Conservation (phyloP, 2,113 vertebrate species). For the Marcusenius ussheri region DNA sequence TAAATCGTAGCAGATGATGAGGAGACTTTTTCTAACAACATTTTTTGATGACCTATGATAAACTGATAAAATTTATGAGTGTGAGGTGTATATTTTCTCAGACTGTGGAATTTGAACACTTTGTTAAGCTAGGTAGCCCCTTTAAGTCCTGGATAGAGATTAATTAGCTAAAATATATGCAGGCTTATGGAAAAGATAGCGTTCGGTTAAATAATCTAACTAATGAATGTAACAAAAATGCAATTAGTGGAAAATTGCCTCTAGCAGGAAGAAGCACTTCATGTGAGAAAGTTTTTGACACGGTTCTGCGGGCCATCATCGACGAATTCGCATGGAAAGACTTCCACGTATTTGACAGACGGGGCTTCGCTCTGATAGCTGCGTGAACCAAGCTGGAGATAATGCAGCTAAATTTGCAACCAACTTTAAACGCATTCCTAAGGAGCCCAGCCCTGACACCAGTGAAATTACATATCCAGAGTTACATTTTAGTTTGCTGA, state of each 20-base stretch:
- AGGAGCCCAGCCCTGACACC: neutral
- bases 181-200: neutral
- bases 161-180: neutral
- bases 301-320: neutral
- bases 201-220: neutral
- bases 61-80: neutral
- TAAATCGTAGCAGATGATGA: neutral
- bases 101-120: neutral
- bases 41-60: neutral
- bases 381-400: neutral
- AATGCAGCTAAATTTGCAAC: neutral
- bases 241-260: constrained; percentile 2
- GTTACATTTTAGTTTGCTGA: neutral
- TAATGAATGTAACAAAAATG: constrained; percentile 5
- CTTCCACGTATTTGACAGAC: neutral
- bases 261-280: neutral
- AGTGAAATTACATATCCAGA: neutral
- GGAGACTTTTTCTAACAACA: neutral
- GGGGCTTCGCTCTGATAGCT: neutral
- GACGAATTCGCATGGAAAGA: neutral
- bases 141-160: neutral
- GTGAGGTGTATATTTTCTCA: neutral
- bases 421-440: neutral
- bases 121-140: neutral
- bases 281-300: neutral